Base-by-base conservation (phyloP, 1,140 invertebrate species). In the Pogonomyrmex californicus region DNA sequence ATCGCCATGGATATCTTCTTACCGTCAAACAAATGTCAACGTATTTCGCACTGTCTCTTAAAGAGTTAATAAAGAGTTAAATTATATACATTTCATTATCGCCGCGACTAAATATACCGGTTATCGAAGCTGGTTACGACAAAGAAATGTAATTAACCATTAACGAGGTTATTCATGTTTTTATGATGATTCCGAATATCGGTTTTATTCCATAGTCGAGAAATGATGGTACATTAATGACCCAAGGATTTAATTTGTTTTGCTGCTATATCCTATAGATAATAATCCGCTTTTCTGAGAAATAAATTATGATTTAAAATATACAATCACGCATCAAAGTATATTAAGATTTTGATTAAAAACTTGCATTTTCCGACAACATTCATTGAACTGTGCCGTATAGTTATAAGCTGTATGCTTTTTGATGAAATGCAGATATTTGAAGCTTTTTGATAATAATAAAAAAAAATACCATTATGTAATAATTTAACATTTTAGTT, bases 131-230 rank as follows among this genome's bases (percentile, higher is more conserved):
- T 17, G 44, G 9, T 17, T n/a, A 3, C 17, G 65, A 54, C 36
- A 17, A 79, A 83, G 30, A 4, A 9, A 10, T 41, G 33, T 81
- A 58, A 88, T 87, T 77, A 70, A 87, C 77, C 63, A 14, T 70
- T 85, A 60, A 86, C 47, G 47, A 36, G 14, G 33, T 41, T 30
- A 30, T 44, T 54, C 47, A n/a, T n/a, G 30, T 23, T 63, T 71
- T 71, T 77, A 38, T n/a, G 4, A 51, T 58, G 14, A 33, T 12
- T 1, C 4, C 14, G 14, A 85, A 77, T 77, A 82, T 58, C 4
- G 1, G 47, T 17, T 51, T 30, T 66, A 47, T 33, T 62, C 4
- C 6, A 9, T 9, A 54, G 12, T 23, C 9, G 9, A 47, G 41
- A 79, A n/a, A 86, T 41, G 3, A 23, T 30, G 30, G 10, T 2